Evolutionary conservation across 2,888 invertebrate species (phyloP), one percentile per base, ranked within the genome.

Genomic region (Melitaea athalia): DNA sequence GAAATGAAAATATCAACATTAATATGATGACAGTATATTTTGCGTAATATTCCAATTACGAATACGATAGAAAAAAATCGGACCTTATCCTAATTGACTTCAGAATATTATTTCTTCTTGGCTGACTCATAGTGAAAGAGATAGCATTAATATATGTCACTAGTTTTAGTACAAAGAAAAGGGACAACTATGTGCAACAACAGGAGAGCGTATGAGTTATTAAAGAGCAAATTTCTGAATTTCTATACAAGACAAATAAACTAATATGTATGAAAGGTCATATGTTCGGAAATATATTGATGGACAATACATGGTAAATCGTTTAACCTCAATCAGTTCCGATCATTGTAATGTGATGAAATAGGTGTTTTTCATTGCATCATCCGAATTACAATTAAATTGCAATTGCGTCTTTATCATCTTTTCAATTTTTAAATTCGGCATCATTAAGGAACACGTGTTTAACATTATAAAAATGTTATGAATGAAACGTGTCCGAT

Each of bases 341-440:
- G 74, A 77, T 75, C 76, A 69, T 74, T 64, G 33, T 68, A 74
- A 72, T 66, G 81, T 84, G 87, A 86, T 83, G 91, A 85, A 85
- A 91, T 79, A 76, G 77, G 72, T 84, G 81, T 85, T 88, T 83
- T 80, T 81, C 72, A 86, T 91, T 91, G 91, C 91, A 86, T 90
- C 91, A 90, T 71, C 75, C 68, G 60, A 57, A 70, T 59, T 64
- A 63, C 38, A 62, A 66, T 69, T 66, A 71, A 55, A 55, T n/a
- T 72, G 62, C 68, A 68, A 69, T 65, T 63, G 67, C 63, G 66
- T 66, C 66, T 4, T 45, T 12, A 12, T 63, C 53, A 59, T 24
- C 52, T 68, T 63, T 70, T 53, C 31, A 63, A 24, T 68, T 67
- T 62, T 72, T 42, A 33, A 68, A 49, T 60, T 70, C n/a, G 15